A percentile compares a stretch with the other conserved stretches of the same genome.
phyloP scores from a whole-genome alignment of 2,888 invertebrate genomes.

The Carcina quercana region DNA sequence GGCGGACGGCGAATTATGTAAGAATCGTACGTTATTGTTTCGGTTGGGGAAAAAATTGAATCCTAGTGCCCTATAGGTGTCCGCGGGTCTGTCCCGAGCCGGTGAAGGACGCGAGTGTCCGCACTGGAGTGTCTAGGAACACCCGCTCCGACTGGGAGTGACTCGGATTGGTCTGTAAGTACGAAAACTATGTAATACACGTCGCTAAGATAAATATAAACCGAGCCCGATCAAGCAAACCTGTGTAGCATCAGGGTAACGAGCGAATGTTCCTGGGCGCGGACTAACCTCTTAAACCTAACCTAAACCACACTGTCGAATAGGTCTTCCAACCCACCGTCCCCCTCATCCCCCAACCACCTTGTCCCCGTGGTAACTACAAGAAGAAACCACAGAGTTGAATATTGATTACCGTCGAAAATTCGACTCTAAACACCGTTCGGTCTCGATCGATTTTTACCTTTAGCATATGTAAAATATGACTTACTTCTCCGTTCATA shows the following conservation, averaged over 20 bases:
- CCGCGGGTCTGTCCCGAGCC: slow-evolving; percentile 14
- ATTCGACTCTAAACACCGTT: too few relatives aligned
- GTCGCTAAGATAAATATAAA: slow-evolving; percentile 48
- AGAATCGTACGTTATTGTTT: slow-evolving; percentile 59
- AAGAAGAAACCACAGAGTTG: too few relatives aligned
- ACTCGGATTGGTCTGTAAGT: slow-evolving; percentile 51
- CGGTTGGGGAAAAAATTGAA: slow-evolving; percentile 25
- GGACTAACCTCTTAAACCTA: too few relatives aligned
- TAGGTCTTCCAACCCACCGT: too few relatives aligned
- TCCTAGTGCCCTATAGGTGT: slow-evolving; percentile 11
- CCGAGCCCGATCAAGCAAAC: too few relatives aligned
- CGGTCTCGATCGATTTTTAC: too few relatives aligned
- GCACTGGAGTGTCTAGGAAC: slow-evolving; percentile 13
- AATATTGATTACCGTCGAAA: too few relatives aligned
- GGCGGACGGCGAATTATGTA: slow-evolving; percentile 65
- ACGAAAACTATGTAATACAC: slow-evolving; percentile 22
- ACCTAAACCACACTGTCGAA: too few relatives aligned
- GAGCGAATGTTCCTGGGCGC: neutral
- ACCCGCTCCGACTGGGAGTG: slow-evolving; percentile 27
- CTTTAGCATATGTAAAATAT: too few relatives aligned
- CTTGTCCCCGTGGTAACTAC: too few relatives aligned
- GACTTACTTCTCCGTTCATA: too few relatives aligned
- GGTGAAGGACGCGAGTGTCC: slow-evolving; percentile 24
- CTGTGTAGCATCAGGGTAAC: slow-evolving; percentile 15
- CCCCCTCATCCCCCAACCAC: too few relatives aligned